Conservation (phyloP, 2,888 invertebrate species). For the Mesoligia furuncula region DNA sequence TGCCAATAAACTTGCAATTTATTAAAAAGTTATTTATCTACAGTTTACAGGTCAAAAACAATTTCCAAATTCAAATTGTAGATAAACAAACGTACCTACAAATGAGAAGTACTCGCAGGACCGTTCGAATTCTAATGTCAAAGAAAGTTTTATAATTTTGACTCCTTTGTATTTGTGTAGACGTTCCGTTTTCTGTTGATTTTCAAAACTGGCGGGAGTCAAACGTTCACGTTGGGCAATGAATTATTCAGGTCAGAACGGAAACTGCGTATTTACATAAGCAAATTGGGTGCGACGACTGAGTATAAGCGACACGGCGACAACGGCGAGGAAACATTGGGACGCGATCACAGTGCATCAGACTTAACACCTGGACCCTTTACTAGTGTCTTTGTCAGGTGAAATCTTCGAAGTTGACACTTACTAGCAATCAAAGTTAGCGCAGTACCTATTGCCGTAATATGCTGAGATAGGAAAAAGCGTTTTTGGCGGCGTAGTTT, state of each 20-base stretch:
- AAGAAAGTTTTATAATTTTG: constrained; percentile 79
- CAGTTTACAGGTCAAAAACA: constrained; percentile 63
- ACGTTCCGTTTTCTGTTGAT: constrained; percentile 84
- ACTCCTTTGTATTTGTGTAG: constrained; percentile 80
- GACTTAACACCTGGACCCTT: constrained; percentile 46
- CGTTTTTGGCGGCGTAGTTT: background rate
- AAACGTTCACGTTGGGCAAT: constrained; percentile 84
- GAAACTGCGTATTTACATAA: constrained; percentile 90
- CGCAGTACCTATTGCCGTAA: background rate
- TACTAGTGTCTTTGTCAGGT: background rate
- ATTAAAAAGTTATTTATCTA: constrained; percentile 60
- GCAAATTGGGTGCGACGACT: constrained; percentile 88
- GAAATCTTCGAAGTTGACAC: background rate
- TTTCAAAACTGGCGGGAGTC: constrained; percentile 85
- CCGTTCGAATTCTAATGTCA: constrained; percentile 65
- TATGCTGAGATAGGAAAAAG: background rate
- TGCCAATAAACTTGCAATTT: constrained; percentile 58
- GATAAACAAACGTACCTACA: constrained; percentile 66
- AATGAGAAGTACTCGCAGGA: constrained; percentile 61
- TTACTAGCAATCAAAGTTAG: background rate
- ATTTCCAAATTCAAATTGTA: constrained; percentile 69
- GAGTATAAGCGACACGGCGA: constrained; percentile 70
- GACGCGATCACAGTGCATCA: constrained; percentile 67
- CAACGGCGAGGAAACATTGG: constrained; percentile 68
- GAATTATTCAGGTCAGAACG: constrained; percentile 89